Evolutionary conservation across 1,140 invertebrate species (phyloP).

Genomic region (Apocrypta bakeri): DNA sequence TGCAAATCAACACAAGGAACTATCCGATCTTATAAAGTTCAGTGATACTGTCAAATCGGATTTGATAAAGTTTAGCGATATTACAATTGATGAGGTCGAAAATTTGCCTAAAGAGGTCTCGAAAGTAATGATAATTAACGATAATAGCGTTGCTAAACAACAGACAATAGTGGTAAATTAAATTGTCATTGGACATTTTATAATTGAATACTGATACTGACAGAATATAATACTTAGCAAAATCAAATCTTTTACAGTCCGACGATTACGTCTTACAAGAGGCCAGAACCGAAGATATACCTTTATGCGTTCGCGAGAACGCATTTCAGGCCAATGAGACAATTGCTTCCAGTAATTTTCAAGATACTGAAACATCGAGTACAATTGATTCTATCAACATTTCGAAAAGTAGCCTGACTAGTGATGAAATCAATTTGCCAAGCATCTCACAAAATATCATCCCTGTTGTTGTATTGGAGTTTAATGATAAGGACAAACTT

Average conservation of each 20-base stretch:
- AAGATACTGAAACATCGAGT: background rate
- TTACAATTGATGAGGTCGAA: background rate
- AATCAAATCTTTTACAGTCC: background rate
- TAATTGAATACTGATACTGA: no score
- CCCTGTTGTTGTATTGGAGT: constrained; percentile 26
- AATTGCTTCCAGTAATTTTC: background rate
- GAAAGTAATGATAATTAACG: constrained; percentile 50
- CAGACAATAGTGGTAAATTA: background rate
- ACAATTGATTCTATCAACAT: background rate
- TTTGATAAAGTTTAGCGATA: constrained; percentile 15
- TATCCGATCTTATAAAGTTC: background rate
- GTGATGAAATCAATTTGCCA: constrained; percentile 1
- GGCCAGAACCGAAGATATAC: constrained; percentile 24
- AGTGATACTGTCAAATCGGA: background rate
- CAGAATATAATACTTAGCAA: background rate
- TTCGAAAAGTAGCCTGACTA: background rate
- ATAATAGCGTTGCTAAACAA: background rate
- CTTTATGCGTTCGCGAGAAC: constrained; percentile 30
- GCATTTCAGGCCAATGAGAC: background rate
- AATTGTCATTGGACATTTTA: background rate
- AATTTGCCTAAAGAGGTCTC: constrained; percentile 21
- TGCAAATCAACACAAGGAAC: background rate
- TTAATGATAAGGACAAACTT: constrained; percentile 26
- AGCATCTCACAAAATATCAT: constrained; percentile 13
- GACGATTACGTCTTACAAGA: constrained; percentile 29